These are phyloP conservation scores for Cheilosia pagana DNA, from an alignment of 2,888 invertebrate species.

Conservation along the genomic window DNA sequence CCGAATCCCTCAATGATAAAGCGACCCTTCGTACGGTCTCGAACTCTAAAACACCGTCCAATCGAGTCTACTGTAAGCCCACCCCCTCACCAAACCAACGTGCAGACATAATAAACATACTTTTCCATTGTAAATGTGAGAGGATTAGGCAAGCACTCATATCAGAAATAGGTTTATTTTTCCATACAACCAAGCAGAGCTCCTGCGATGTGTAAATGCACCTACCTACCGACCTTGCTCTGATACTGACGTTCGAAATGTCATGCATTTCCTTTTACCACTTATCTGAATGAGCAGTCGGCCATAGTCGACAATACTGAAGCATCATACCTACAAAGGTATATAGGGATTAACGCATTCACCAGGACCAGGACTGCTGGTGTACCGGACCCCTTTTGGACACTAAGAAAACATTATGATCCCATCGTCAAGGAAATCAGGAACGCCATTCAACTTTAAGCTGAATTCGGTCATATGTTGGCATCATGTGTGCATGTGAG, in stretches of 20 bases:
- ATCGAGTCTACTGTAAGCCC: neutral
- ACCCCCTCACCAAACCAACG: constrained; percentile 16
- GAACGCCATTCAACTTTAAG: constrained; percentile 23
- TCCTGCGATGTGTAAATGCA: constrained; percentile 3
- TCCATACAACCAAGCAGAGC: neutral
- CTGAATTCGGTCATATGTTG: neutral
- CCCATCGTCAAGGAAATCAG: constrained; percentile 42
- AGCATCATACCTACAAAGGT: neutral
- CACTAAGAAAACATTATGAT: constrained; percentile 54
- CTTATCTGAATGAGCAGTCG: constrained; percentile 46
- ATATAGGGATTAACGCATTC: constrained; percentile 32
- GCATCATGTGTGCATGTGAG: neutral
- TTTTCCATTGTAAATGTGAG: constrained; percentile 42
- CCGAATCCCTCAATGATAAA: too few species aligned
- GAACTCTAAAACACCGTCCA: constrained; percentile 29
- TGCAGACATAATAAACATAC: constrained; percentile 48
- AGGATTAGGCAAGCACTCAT: constrained; percentile 25
- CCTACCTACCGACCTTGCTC: neutral
- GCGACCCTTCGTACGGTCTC: too few species aligned
- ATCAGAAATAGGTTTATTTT: constrained; percentile 13
- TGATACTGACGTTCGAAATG: constrained; percentile 15
- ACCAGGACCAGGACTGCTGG: neutral
- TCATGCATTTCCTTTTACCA: constrained; percentile 31
- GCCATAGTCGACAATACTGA: neutral
- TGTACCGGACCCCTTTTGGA: constrained; percentile 8